Evolutionary conservation across 92 coral and sea anemone genomes (phyloP), one percentile per base, ranked within the genome.

Genomic region (Muricea muricata): DNA sequence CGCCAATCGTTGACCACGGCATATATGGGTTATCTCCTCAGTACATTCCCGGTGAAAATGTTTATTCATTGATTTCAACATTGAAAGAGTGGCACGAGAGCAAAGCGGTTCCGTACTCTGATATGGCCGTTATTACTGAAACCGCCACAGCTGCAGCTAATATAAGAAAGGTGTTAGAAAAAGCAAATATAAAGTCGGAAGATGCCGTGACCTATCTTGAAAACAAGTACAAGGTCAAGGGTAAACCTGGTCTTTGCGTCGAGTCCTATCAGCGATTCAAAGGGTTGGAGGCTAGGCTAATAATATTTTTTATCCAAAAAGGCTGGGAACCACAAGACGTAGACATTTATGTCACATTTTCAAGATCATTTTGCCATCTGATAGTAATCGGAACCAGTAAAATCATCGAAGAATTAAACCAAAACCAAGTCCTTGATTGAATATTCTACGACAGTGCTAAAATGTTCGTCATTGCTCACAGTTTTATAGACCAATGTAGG

Each of bases 241-340:
- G 1, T 15, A n/a, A 31, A 0, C 65, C 80, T 35, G 42, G 65
- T 20, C 42, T 75, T 26, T 25, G 17, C 23, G 65, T 75, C 14
- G 80, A 75, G 5, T 28, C 65, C 13, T 29, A 47, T 14, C 80
- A 75, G 31, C 65, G 80, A 48, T 75, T 75, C 41, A 75, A 75
- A 15, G 80, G 80, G 20, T 66, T 75, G 0, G 80, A 75, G 23
- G 63, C 42, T 3, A 75, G 52, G 7, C 46, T 75, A 0, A 13
- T 75, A 50, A 75, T 75, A 28, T 75, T 75, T 46, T 75, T 20
- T 20, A 52, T 75, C 0, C 65, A 37, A 0, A 33, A 42, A 1
- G 25, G 30, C 1, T 75, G 80, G 80, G n/a, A 0, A 2, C 80
- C 80, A 52, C 42, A 24, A 25, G 23, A 26, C 15, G 1, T 2